phyloP scores from a whole-genome alignment of 2,888 invertebrate genomes.

The Drosophila planitibia region DNA sequence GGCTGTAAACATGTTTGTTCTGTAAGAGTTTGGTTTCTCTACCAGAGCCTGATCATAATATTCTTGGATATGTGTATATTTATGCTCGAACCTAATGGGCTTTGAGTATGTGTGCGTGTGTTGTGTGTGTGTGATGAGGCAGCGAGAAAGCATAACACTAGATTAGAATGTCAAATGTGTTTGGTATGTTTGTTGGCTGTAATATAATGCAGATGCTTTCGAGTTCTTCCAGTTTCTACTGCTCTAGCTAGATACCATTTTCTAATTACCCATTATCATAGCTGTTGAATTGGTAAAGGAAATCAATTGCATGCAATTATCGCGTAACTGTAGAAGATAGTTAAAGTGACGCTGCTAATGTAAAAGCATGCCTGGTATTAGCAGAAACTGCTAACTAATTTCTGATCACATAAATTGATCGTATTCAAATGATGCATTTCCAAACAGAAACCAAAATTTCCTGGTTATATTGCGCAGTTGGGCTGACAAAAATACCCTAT shows the following conservation, averaged over 20 bases:
- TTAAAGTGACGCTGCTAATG: slow-evolving; percentile 2
- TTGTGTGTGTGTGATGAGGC: not conserved
- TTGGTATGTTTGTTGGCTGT: not conserved
- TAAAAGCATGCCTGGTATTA: not conserved
- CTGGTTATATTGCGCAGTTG: too few relatives aligned
- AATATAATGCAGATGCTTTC: slow-evolving; percentile 7
- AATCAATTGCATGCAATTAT: not conserved
- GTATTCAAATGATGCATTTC: not conserved
- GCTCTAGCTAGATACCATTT: not conserved
- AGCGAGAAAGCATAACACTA: slow-evolving; percentile 13
- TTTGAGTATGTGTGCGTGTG: slow-evolving; percentile 1
- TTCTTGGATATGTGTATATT: slow-evolving; percentile 24
- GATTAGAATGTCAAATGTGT: slow-evolving; percentile 27
- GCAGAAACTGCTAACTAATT: not conserved
- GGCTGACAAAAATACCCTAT: not conserved
- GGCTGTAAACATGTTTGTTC: slow-evolving; percentile 69
- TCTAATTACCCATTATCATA: not conserved
- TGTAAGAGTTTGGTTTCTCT: slow-evolving; percentile 14
- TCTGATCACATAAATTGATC: too few relatives aligned
- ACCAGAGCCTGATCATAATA: slow-evolving; percentile 47
- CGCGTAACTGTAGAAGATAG: not conserved
- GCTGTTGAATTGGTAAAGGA: not conserved
- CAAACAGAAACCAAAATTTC: not conserved
- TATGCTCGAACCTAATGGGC: slow-evolving; percentile 18
- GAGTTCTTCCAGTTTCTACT: not conserved